Base-by-base conservation (phyloP, 2,113 vertebrate species). In the Choloepus hoffmanni region DNA sequence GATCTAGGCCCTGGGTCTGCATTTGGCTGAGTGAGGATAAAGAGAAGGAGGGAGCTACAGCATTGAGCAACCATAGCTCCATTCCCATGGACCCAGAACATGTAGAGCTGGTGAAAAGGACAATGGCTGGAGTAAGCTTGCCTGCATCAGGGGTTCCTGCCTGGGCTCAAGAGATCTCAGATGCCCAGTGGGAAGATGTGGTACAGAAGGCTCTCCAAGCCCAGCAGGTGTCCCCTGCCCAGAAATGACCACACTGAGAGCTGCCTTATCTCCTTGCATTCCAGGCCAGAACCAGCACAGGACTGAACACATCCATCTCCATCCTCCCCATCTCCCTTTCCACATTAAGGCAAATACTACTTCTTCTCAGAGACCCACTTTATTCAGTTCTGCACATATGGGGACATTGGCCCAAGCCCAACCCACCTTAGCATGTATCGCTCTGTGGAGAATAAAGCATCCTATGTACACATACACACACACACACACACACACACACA, bases 51-150 rank as follows among this genome's bases (percentile, higher is more conserved):
- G 98, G 97, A 50, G 99, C 98, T 3, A 92, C 98, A 7, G 98
- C 98, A 1, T 83, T 96, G 89, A 98, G 97, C 96, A 99, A 98
- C 96, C 98, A 92, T n/a, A 98, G 98, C 43, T 99, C 99, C 67
- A 99, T 99, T 96, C 99, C 99, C 58, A 99, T 99, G 99, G 99
- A 99, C 30, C 98, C 98, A 98, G 99, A 99, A 95, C 99, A 99
- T 0, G 99, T 99, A 88, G 99, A 99, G 98, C 98, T 99, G 98
- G 99, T 99, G 97, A 99, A 99, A 98, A 99, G 98, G 98, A 99
- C 99, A 0, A 99, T 99, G 99, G 99, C 99, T 18, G 96, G 98
- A 0, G 98, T 99, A 73, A 99, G 99, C 85, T 96, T 99, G 40
- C 99, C 99, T 7, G 98, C 98, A 0, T 97, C 99, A 18, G 99